A percentile compares a stretch with the other conserved stretches of the same genome.
Evolutionary conservation across 2,888 invertebrate genomes (phyloP).

Genomic region (Priocnemis perturbator): DNA sequence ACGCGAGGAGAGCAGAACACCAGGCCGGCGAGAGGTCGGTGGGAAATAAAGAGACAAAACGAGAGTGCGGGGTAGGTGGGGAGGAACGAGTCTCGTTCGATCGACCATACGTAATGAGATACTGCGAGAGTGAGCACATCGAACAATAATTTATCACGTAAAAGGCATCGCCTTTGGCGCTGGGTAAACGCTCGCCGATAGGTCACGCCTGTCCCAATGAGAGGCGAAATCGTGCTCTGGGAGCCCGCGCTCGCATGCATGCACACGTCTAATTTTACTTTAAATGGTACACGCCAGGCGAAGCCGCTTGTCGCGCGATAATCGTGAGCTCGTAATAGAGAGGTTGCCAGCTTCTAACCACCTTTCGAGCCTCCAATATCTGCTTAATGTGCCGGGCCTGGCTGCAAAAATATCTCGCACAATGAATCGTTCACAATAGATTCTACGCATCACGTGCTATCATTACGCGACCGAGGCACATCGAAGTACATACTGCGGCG

Average conservation of each 20-base stretch:
- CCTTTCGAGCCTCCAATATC: no score
- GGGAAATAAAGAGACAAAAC: constrained; percentile 14
- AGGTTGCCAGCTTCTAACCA: no score
- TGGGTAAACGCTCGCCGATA: constrained; percentile 52
- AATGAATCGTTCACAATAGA: no score
- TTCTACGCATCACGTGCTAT: no score
- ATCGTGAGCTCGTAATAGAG: background rate
- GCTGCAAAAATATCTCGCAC: no score
- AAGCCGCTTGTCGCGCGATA: background rate
- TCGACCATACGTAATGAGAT: constrained; percentile 49
- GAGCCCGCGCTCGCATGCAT: constrained; percentile 29
- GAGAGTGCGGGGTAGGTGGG: background rate
- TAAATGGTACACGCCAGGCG: background rate
- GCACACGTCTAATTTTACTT: constrained; percentile 3
- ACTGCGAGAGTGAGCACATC: constrained; percentile 36
- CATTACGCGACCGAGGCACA: no score
- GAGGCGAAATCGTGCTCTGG: constrained; percentile 42
- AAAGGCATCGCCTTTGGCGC: constrained; percentile 58
- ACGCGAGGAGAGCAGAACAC: background rate
- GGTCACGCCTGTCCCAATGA: constrained; percentile 58
- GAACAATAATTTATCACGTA: constrained; percentile 58
- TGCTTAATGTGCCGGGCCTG: no score
- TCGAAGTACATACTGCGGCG: no score
- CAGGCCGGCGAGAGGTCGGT: background rate
- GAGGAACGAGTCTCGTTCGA: constrained; percentile 18